These are phyloP conservation scores for Pipistrellus pygmaeus DNA, from an alignment of 2,797 vertebrate genomes.

Conservation along the genomic window DNA sequence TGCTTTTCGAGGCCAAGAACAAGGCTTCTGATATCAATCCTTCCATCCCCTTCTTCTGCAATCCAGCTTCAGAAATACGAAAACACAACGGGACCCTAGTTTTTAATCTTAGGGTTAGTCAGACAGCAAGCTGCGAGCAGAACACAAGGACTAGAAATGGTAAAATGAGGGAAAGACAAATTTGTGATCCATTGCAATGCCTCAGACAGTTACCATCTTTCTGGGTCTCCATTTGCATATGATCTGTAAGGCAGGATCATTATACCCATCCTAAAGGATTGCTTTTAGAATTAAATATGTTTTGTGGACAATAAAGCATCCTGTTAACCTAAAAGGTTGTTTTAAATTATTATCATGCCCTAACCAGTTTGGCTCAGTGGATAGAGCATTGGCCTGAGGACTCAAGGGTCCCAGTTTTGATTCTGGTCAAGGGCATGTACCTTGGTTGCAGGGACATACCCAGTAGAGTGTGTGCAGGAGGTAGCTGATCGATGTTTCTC, in stretches of 20 bases:
- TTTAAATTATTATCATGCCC: neutral
- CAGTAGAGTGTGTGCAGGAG: no score
- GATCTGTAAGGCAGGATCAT: constrained; percentile 60
- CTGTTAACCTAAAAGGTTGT: neutral
- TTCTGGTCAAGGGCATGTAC: no score
- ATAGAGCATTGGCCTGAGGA: no score
- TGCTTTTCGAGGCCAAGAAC: neutral
- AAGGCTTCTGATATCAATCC: neutral
- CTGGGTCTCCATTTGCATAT: constrained; percentile 38
- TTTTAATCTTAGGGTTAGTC: neutral
- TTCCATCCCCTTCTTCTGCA: neutral
- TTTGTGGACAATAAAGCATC: neutral
- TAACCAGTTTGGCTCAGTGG: no score
- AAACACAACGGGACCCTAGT: neutral
- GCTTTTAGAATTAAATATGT: neutral
- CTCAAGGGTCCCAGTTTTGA: no score
- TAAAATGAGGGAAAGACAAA: neutral
- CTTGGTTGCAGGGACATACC: no score
- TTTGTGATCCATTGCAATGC: neutral
- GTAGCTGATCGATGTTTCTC: no score
- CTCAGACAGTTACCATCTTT: constrained; percentile 6
- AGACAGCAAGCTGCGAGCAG: neutral
- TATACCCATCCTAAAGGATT: neutral
- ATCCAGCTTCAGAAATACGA: neutral
- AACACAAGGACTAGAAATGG: neutral